These are phyloP conservation scores for Heptranchias perlo DNA, from an alignment of 2,113 vertebrate genomes.

Conservation along the genomic window DNA sequence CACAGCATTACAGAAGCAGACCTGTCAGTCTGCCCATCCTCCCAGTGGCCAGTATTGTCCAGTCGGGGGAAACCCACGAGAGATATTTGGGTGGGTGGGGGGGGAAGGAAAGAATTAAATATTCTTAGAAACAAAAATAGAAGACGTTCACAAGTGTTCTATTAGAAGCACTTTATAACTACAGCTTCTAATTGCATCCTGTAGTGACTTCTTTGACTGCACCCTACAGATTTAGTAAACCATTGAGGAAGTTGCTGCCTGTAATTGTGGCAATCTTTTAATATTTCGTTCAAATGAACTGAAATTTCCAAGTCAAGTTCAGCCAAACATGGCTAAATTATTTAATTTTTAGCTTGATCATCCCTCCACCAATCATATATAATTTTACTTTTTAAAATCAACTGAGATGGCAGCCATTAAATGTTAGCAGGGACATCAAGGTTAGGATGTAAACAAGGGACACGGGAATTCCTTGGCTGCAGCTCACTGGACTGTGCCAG, in stretches of 20 bases:
- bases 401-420: neutral
- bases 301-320: neutral
- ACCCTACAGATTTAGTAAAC: neutral
- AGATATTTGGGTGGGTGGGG: neutral
- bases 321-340: neutral
- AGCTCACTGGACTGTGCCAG: neutral
- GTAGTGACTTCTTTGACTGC: neutral
- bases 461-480: neutral
- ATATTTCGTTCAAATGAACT: neutral
- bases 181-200: neutral
- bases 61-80: neutral
- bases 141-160: neutral
- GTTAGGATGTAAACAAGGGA: neutral
- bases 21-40: neutral
- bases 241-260: neutral
- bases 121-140: neutral
- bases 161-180: neutral
- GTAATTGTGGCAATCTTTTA: neutral
- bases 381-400: neutral
- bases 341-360: neutral
- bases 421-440: neutral
- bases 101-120: neutral
- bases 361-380: neutral
- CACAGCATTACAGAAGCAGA: neutral
- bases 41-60: neutral